Conservation (phyloP, 2,113 vertebrate species). For the Nicator chloris region DNA sequence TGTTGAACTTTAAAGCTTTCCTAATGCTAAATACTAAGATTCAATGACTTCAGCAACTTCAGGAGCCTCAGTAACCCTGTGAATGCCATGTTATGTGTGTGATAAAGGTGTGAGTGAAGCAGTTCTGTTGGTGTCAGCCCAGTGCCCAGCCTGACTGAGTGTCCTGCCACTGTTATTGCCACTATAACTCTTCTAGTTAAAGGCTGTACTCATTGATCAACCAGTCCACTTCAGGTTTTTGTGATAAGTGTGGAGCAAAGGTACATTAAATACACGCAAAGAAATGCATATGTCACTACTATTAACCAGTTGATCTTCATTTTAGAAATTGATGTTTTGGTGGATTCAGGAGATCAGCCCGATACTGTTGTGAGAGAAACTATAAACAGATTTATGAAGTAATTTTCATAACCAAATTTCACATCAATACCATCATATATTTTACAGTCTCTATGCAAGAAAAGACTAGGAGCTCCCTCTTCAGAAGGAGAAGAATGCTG, state of each 20-base stretch:
- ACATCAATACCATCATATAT: not conserved
- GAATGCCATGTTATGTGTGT: accelerated
- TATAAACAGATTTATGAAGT: not conserved
- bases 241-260: not conserved
- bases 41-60: not conserved
- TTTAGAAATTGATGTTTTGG: not conserved
- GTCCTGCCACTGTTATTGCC: accelerated
- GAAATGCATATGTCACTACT: not conserved
- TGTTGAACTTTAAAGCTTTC: not conserved
- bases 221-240: not conserved
- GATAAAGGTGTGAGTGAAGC: not conserved
- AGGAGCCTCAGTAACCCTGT: not conserved
- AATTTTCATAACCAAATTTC: not conserved
- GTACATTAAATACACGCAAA: not conserved
- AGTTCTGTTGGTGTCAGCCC: not conserved
- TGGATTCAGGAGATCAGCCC: not conserved
- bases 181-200: not conserved
- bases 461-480: not conserved
- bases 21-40: not conserved
- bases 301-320: not conserved
- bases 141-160: not conserved
- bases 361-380: not conserved
- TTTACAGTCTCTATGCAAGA: not conserved
- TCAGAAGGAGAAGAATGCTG: not conserved
- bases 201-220: not conserved